Percentiles rank a stretch among this genome's conserved stretches.
Evolutionary conservation across 1,140 invertebrate species (phyloP).

Genomic region (Thrips palmi): DNA sequence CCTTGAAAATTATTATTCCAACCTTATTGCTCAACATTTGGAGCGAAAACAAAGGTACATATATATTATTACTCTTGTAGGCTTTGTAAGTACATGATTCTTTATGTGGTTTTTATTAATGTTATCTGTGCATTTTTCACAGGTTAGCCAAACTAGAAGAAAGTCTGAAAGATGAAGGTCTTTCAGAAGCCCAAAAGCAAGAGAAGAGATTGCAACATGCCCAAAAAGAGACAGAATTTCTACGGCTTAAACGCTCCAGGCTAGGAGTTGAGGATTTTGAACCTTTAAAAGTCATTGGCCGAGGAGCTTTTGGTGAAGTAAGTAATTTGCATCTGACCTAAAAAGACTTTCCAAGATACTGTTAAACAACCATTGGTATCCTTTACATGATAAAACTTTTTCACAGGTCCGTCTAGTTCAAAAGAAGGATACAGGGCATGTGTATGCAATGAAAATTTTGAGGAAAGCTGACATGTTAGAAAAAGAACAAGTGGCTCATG

Average conservation of each 20-base stretch:
- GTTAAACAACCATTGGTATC: no score
- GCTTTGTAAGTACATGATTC: not conserved
- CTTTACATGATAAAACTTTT: no score
- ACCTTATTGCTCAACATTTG: constrained; percentile 90
- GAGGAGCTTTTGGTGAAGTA: constrained; percentile 94
- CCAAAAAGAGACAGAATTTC: constrained; percentile 94
- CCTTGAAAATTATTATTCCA: constrained; percentile 97
- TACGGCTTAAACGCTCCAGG: constrained; percentile 85
- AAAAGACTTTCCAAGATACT: not conserved
- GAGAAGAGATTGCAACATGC: constrained; percentile 89
- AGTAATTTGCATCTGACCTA: constrained; percentile 12
- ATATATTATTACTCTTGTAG: constrained; percentile 1
- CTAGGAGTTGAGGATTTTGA: constrained; percentile 98
- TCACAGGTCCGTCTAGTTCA: constrained; percentile 85
- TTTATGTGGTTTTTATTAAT: not conserved
- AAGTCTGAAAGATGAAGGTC: constrained; percentile 80
- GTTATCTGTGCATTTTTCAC: constrained; percentile 17
- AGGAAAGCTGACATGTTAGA: constrained; percentile 98
- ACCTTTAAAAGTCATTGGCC: constrained; percentile 90
- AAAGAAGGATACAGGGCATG: constrained; percentile 98
- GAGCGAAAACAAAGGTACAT: constrained; percentile 82
- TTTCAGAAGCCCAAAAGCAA: constrained; percentile 66
- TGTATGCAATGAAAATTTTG: constrained; percentile 99
- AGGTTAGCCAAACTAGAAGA: constrained; percentile 85
- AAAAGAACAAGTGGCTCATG: constrained; percentile 98